Conservation (phyloP, 2,113 vertebrate species). For the Apistogramma diplotaenia region DNA sequence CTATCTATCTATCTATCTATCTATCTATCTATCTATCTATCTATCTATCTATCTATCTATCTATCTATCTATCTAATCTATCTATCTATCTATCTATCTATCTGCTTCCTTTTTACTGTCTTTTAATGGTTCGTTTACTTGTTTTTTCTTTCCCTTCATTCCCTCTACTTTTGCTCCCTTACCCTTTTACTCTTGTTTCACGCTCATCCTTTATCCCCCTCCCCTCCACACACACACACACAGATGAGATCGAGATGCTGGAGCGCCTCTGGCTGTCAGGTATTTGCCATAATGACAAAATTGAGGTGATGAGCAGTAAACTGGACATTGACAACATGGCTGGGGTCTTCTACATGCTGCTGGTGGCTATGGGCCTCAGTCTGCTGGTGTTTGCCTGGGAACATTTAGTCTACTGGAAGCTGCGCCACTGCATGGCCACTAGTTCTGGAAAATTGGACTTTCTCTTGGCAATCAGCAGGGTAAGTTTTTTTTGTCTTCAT, state of each 20-base stretch:
- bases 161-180: not conserved
- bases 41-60: too few relatives aligned
- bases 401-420: slow-evolving; percentile 88
- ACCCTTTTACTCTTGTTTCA: not conserved
- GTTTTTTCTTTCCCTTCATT: not conserved
- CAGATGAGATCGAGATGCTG: slow-evolving; percentile 92
- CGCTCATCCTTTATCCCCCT: not conserved
- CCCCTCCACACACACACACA: too few relatives aligned
- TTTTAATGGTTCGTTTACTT: too few relatives aligned
- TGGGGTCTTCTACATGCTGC: slow-evolving; percentile 91
- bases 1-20: not conserved
- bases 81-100: not conserved
- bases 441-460: slow-evolving; percentile 86
- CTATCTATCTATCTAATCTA: accelerated
- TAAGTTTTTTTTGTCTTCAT: slow-evolving; percentile 56
- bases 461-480: slow-evolving; percentile 88
- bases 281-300: slow-evolving; percentile 92
- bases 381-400: slow-evolving; percentile 90
- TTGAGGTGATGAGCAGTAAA: slow-evolving; percentile 93
- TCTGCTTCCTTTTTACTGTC: too few relatives aligned
- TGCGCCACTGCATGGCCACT: slow-evolving; percentile 85
- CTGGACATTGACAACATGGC: slow-evolving; percentile 94
- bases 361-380: slow-evolving; percentile 90
- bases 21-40: not conserved
- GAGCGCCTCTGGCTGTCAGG: slow-evolving; percentile 89